phyloP scores from a whole-genome alignment of 2,797 vertebrate species.

The Mus spretus region DNA sequence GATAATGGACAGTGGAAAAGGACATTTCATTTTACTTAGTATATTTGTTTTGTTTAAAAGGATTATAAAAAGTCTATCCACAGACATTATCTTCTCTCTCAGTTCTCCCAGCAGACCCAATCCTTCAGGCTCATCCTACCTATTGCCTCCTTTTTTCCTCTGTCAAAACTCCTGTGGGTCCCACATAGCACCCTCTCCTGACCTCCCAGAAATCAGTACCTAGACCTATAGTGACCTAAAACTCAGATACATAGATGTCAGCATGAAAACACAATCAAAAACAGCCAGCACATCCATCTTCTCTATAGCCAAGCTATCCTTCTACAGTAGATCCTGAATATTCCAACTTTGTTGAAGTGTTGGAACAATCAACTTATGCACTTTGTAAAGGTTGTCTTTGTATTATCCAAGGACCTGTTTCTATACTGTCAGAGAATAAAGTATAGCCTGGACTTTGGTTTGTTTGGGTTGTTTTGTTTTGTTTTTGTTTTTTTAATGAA shows the following conservation, averaged over 20 bases:
- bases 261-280: not conserved
- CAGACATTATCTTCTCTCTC: not conserved
- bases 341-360: not conserved
- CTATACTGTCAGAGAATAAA: too few species aligned
- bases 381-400: too few species aligned
- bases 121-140: not conserved
- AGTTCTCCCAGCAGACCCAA: not conserved
- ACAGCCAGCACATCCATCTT: not conserved
- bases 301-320: not conserved
- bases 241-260: not conserved
- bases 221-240: not conserved
- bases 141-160: not conserved
- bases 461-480: too few species aligned
- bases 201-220: not conserved
- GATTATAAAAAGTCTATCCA: not conserved
- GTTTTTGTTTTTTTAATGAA: too few species aligned
- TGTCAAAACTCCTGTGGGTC: not conserved
- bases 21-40: not conserved
- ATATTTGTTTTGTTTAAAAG: slow-evolving; percentile 18
- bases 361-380: too few species aligned
- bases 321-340: not conserved
- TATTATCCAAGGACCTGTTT: too few species aligned
- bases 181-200: not conserved
- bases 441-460: too few species aligned
- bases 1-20: not conserved